phyloP scores from a whole-genome alignment of 1,140 invertebrate species.

The Samia ricini region DNA sequence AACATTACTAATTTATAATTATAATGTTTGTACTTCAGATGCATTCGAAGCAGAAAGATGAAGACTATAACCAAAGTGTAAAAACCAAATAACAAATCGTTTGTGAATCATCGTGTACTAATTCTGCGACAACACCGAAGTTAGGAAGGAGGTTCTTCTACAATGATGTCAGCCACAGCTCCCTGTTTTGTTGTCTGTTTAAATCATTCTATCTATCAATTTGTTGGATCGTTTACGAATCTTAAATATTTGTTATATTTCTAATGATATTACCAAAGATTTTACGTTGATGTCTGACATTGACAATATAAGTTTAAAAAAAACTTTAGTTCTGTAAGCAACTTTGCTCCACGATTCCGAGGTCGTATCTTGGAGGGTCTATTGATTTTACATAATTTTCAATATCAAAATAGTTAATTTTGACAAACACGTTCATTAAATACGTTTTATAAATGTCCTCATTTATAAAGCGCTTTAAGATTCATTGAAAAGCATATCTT shows the following conservation, averaged over 20 bases:
- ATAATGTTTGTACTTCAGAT: conserved; percentile 32
- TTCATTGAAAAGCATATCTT: too few relatives aligned
- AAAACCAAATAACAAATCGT: conserved; percentile 14
- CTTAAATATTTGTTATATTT: conserved; percentile 2
- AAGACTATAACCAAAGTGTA: conserved; percentile 68
- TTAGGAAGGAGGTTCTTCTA: neutral
- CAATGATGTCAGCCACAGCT: neutral
- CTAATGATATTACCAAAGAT: conserved; percentile 22
- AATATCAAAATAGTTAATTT: too few relatives aligned
- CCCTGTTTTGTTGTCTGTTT: conserved; percentile 5
- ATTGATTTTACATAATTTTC: neutral
- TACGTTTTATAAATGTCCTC: neutral
- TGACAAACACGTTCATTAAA: neutral
- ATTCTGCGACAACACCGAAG: neutral
- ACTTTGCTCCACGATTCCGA: neutral
- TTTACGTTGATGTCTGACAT: conserved; percentile 37
- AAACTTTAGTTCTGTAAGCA: neutral
- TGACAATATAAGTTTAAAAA: conserved; percentile 13
- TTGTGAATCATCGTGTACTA: neutral
- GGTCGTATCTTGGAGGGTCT: neutral
- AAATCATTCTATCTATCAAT: neutral
- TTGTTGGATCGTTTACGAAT: neutral
- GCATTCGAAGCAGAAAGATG: conserved; percentile 57
- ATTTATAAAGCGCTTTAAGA: too few relatives aligned
- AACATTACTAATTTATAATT: neutral